These are phyloP conservation scores for Trachemys scripta DNA, from an alignment of 2,113 vertebrate species.

Conservation along the genomic window DNA sequence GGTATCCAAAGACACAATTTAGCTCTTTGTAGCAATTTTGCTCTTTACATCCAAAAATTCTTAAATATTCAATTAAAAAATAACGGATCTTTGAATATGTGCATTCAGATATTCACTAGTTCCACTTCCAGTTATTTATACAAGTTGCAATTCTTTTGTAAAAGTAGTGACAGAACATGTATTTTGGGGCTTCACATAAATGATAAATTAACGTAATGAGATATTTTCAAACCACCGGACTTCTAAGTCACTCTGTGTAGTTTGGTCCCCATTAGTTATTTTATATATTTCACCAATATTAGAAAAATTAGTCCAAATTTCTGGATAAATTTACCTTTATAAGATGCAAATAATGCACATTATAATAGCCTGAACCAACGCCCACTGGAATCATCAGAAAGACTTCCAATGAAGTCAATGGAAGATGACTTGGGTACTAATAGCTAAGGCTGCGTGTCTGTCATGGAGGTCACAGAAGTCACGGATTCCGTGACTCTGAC, in stretches of 20 bases:
- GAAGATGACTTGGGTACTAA: constrained; percentile 70
- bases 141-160: constrained; percentile 57
- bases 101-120: constrained; percentile 39
- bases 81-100: constrained; percentile 58
- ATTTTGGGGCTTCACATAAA: constrained; percentile 59
- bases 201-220: constrained; percentile 68
- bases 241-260: constrained; percentile 67
- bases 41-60: constrained; percentile 30
- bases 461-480: no score
- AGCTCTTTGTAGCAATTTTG: neutral
- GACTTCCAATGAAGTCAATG: constrained; percentile 72
- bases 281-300: constrained; percentile 67
- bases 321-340: constrained; percentile 60
- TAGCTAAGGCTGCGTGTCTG: neutral
- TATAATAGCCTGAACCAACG: constrained; percentile 62
- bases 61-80: constrained; percentile 37
- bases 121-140: neutral
- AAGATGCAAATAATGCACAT: constrained; percentile 69
- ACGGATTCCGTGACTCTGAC: no score
- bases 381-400: constrained; percentile 71
- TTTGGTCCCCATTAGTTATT: constrained; percentile 61
- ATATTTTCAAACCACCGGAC: constrained; percentile 61
- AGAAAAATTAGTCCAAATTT: constrained; percentile 73
- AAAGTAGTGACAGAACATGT: constrained; percentile 49
- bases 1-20: neutral